Conservation (phyloP, 2,888 invertebrate species). For the Tenodera sinensis region DNA sequence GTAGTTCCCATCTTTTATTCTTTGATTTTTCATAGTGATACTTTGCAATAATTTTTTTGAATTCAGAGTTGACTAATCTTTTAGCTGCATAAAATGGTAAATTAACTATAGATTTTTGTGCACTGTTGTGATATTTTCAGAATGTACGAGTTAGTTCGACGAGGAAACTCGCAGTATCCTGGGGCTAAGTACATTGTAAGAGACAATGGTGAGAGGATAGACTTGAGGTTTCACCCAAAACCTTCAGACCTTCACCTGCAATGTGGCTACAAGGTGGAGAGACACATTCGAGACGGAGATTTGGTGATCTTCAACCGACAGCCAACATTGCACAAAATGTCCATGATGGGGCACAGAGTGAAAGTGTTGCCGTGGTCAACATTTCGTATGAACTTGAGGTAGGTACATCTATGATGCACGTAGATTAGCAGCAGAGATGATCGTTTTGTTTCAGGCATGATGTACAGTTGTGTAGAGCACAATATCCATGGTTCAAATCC, state of each 20-base stretch:
- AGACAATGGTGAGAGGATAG: conserved; percentile 98
- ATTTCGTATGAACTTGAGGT: conserved; percentile 94
- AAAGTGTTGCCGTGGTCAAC: conserved; percentile 99
- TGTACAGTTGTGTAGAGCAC: too few relatives aligned
- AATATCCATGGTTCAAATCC: too few relatives aligned
- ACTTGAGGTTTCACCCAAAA: conserved; percentile 96
- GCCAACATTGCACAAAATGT: conserved; percentile 99
- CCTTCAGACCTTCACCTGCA: conserved; percentile 94
- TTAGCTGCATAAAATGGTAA: too few relatives aligned
- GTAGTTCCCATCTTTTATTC: too few relatives aligned
- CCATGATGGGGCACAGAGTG: conserved; percentile 99
- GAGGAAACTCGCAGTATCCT: conserved; percentile 98
- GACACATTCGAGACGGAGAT: conserved; percentile 97
- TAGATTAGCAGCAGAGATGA: too few relatives aligned
- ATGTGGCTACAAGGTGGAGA: conserved; percentile 92
- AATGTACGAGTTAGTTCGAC: conserved; percentile 87
- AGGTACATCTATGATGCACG: not conserved
- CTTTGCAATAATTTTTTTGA: too few relatives aligned
- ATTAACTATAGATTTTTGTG: too few relatives aligned
- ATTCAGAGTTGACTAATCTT: too few relatives aligned
- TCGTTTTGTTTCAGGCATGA: too few relatives aligned
- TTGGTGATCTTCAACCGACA: conserved; percentile 99
- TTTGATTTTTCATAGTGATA: too few relatives aligned
- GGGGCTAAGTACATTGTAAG: conserved; percentile 99
- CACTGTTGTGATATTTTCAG: too few relatives aligned